These are phyloP conservation scores for Cyanoderma ruficeps DNA, from an alignment of 2,113 vertebrate species.

Conservation along the genomic window DNA sequence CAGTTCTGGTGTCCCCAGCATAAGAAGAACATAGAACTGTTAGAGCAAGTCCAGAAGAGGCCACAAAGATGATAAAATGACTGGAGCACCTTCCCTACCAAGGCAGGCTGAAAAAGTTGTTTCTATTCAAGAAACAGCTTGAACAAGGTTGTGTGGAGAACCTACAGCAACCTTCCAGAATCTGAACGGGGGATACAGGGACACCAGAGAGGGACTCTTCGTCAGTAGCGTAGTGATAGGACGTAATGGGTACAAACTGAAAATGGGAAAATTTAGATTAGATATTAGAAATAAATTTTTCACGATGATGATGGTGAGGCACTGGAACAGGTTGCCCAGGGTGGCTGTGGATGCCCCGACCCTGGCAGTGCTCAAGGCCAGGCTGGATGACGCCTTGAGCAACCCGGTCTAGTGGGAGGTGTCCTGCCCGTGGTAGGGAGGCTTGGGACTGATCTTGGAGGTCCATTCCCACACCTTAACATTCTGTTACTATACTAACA, in stretches of 20 bases:
- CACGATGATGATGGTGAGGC: not conserved
- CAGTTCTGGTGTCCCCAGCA: not conserved
- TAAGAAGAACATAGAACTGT: not conserved
- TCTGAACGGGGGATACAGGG: not conserved
- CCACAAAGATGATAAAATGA: not conserved
- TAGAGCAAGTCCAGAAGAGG: not conserved
- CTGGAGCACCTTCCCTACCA: too few species aligned
- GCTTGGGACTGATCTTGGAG: too few species aligned
- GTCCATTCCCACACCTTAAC: not conserved
- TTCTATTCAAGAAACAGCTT: not conserved
- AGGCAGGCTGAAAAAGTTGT: not conserved
- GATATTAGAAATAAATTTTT: not conserved
- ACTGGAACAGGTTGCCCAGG: too few species aligned
- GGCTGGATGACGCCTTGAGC: not conserved
- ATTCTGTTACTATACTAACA: not conserved
- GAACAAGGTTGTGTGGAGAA: not conserved
- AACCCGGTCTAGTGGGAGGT: not conserved
- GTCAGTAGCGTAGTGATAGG: fast-evolving
- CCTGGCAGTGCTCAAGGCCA: too few species aligned
- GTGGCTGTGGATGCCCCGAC: not conserved
- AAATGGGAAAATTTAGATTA: not conserved
- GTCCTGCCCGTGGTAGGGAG: not conserved
- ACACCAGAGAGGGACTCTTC: not conserved
- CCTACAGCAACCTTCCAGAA: not conserved
- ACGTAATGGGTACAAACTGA: not conserved